A percentile compares a stretch with the other conserved stretches of the same genome.
phyloP scores from a whole-genome alignment of 2,797 vertebrate genomes.

The Molothrus aeneus region DNA sequence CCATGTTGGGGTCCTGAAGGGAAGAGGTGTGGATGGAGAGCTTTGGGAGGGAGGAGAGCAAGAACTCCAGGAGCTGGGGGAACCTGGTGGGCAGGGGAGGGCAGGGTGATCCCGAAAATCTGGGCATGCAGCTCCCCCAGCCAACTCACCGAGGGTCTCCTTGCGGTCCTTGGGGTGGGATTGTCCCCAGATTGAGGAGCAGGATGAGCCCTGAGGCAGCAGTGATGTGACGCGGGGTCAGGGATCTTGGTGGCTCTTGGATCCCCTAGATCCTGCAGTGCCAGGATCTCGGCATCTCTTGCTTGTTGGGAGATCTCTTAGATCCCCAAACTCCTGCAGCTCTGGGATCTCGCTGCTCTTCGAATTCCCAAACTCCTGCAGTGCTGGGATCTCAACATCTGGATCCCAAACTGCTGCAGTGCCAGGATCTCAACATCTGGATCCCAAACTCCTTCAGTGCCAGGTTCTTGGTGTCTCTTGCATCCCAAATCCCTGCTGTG shows the following conservation, averaged over 20 bases:
- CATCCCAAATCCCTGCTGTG: rapidly evolving
- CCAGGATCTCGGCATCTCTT: no score
- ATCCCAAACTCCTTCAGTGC: neutral
- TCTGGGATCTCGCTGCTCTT: neutral
- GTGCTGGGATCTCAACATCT: rapidly evolving
- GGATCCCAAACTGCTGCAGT: neutral
- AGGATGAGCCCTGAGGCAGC: neutral
- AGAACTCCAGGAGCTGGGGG: no score
- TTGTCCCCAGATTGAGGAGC: rapidly evolving
- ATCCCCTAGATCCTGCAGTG: no score
- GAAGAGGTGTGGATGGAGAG: rapidly evolving
- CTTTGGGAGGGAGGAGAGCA: neutral
- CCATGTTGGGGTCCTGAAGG: neutral
- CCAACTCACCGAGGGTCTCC: rapidly evolving
- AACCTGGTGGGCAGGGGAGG: neutral
- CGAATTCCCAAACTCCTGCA: neutral
- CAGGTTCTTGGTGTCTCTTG: rapidly evolving
- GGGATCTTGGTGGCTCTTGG: neutral
- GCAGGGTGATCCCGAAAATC: rapidly evolving
- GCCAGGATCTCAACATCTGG: rapidly evolving
- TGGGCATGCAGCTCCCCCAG: neutral
- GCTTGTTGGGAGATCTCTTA: no score
- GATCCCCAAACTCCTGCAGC: neutral
- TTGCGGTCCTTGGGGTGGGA: neutral
- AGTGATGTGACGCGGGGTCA: neutral